Evolutionary conservation across 2,888 invertebrate genomes (phyloP), one percentile per base, ranked within the genome.

Genomic region (Nymphalis polychloros): DNA sequence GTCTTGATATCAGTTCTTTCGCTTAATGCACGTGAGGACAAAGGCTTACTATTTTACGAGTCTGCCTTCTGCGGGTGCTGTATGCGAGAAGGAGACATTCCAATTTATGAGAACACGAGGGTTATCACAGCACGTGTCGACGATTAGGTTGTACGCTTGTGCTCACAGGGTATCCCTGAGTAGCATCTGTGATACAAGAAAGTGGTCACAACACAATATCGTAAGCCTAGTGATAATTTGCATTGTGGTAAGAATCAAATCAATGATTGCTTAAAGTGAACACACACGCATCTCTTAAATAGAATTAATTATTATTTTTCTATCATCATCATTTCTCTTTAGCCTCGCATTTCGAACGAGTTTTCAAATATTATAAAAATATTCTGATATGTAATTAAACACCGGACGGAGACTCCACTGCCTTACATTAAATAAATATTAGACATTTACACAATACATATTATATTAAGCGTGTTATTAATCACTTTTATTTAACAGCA

Each of bases 61-160:
- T 94, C 94, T 94, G 94, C 95, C 95, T 95, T 95, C 95, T 94
- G 95, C 95, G 94, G 95, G 94, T 95, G 95, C 95, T 95, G 95
- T 95, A 95, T 94, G 93, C 94, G 95, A 96, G 95, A 95, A 95
- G 95, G 95, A 95, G 95, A 95, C 95, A 93, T 94, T 93, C 93
- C 93, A 86, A 88, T 80, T 81, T 85, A 90, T 88, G 85, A 87
- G 81, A 88, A 89, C 90, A 87, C 90, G 88, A 85, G 86, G 83
- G 79, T 81, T 84, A 87, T 86, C 88, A 84, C 88, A 86, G 87
- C 87, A 87, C 87, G 90, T 89, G 91, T 90, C 86, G 87, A 84
- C 87, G 87, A 79, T 79, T 82, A 82, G 83, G 79, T 85, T 84
- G 82, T 81, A 86, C 85, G 87, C 84, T 87, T 88, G 88, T 90